Conservation (phyloP, 1,140 invertebrate genomes). For the Nasonia giraulti region DNA sequence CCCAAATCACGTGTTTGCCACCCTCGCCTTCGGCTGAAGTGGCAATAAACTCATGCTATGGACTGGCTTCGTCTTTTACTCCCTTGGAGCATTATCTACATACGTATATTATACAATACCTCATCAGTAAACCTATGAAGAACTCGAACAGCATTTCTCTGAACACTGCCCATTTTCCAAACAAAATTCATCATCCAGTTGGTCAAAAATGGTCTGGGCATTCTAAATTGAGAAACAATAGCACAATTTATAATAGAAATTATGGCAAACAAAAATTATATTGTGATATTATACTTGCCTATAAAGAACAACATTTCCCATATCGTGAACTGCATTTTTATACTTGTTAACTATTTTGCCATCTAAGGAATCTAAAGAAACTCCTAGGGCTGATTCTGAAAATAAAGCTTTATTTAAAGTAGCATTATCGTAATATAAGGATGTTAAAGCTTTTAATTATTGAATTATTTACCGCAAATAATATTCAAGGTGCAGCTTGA, state of each 20-base stretch:
- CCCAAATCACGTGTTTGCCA: too few species aligned
- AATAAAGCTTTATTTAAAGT: slow-evolving; percentile 12
- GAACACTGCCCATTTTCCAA: slow-evolving; percentile 39
- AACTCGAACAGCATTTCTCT: slow-evolving; percentile 34
- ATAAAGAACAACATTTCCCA: slow-evolving; percentile 50
- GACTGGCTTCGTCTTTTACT: too few species aligned
- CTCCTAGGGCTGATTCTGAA: slow-evolving; percentile 88
- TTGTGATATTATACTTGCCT: slow-evolving; percentile 39
- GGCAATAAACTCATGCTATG: too few species aligned
- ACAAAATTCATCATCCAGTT: slow-evolving; percentile 48
- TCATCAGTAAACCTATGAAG: slow-evolving; percentile 55
- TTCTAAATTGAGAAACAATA: slow-evolving; percentile 58
- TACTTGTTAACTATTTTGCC: slow-evolving; percentile 58
- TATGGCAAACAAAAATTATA: not conserved
- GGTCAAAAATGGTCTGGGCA: slow-evolving; percentile 75
- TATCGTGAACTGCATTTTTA: slow-evolving; percentile 42
- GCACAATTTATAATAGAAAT: not conserved
- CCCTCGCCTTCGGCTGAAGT: too few species aligned
- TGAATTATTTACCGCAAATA: slow-evolving; percentile 81
- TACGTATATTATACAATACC: slow-evolving; percentile 43
- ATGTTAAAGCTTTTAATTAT: not conserved
- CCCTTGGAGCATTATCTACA: too few species aligned
- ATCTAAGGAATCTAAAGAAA: slow-evolving; percentile 78
- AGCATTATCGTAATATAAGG: not conserved
- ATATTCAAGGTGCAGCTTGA: slow-evolving; percentile 85